Evolutionary conservation across 1,140 invertebrate genomes (phyloP), one percentile per base, ranked within the genome.

Genomic region (Trichonephila clavata): DNA sequence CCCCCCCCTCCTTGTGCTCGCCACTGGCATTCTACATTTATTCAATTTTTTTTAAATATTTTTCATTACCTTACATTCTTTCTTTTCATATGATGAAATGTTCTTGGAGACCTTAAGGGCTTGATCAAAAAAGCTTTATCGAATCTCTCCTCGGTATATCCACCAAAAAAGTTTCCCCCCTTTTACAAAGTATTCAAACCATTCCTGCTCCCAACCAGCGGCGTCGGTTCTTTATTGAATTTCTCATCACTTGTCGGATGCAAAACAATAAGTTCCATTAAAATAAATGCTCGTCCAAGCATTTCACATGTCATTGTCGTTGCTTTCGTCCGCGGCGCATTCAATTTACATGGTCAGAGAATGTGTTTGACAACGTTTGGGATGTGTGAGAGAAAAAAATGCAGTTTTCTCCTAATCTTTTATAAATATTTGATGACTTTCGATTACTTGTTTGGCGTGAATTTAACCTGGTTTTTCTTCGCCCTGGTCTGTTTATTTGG

Each of bases 251-350:
- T 90, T 90, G 88, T 61, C 88, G 50, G 16, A 81, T 60, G 57
- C 68, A 81, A 90, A 90, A 89, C 87, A 89, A 90, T 60, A 90
- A 71, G 32, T 60, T 90, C 88, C 88, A 90, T 90, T 90, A 90
- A 81, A 90, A 81, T 81, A 90, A 90, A 90, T 39, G 88, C 43
- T 7, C 57, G 32, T 63, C 24, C 18, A 27, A 32, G 20, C 39
- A n/a, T 14, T 39, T 24, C 13, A n/a, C 81, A 50, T 59, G 81
- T 14, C 39, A 59, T 24, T 57, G 21, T 13, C 43, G 20, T 50
- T 50, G 50, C 50, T 80, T 80, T 32, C 71, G 20, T 16, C 61
- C 43, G 63, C 63, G 57, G 32, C 43, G 87, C 87, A 89, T 90
- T 90, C 88, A 81, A 90, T 90, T 90, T 90, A 81, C 88, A 77